Conservation (phyloP, 2,797 vertebrate genomes). For the Melanogrammus aeglefinus region DNA sequence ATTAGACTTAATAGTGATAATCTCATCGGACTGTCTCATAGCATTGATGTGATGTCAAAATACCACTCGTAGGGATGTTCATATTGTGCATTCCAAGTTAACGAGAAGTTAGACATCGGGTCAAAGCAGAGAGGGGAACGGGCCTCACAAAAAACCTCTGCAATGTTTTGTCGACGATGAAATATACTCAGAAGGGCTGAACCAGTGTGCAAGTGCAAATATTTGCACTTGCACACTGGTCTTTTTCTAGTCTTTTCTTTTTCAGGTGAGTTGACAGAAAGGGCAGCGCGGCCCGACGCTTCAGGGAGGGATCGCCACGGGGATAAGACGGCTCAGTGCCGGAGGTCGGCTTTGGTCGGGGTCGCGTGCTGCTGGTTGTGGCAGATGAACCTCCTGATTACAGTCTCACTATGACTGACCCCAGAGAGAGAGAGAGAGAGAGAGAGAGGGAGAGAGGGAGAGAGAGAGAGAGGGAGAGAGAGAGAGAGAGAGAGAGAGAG, state of each 20-base stretch:
- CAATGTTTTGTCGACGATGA: conserved; percentile 59
- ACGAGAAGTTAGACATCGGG: background rate
- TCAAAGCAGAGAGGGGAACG: conserved; percentile 22
- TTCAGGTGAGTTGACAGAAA: conserved; percentile 52
- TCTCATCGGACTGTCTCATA: background rate
- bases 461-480: conserved; percentile 36
- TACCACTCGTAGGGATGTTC: background rate
- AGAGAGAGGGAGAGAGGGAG: conserved; percentile 31
- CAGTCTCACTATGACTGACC: conserved; percentile 70
- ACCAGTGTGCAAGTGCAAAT: conserved; percentile 46
- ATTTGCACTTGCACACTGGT: conserved; percentile 37
- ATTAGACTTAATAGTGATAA: background rate
- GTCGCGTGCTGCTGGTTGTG: background rate
- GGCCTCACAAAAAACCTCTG: conserved; percentile 35
- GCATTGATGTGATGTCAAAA: background rate
- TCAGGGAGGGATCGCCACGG: conserved; percentile 53
- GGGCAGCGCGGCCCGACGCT: conserved; percentile 29
- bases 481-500: too few relatives aligned
- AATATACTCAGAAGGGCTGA: conserved; percentile 40
- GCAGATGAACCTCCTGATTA: conserved; percentile 66
- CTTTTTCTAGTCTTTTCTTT: conserved; percentile 13
- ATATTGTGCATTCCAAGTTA: background rate
- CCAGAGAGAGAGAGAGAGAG: conserved; percentile 46
- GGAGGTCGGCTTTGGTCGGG: conserved; percentile 10
- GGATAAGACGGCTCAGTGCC: conserved; percentile 42